A percentile compares a stretch with the other conserved stretches of the same genome.
These are phyloP conservation scores for Drosophila greeni DNA, from an alignment of 2,888 invertebrate genomes.

Conservation along the genomic window DNA sequence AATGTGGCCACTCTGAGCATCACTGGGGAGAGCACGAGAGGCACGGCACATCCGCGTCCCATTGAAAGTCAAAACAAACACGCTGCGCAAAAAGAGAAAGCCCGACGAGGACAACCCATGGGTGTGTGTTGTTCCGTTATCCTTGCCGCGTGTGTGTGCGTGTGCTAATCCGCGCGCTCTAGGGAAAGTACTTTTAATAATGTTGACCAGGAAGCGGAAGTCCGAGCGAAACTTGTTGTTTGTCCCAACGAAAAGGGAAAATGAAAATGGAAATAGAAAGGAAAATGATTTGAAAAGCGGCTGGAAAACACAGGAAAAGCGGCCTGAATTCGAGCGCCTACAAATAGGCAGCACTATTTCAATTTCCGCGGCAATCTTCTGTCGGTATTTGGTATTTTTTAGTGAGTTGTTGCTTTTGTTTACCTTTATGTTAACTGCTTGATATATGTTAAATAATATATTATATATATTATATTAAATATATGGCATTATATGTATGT, in stretches of 20 bases:
- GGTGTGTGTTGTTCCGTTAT: constrained; percentile 11
- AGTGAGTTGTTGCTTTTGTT: not conserved
- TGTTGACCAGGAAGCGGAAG: constrained; percentile 52
- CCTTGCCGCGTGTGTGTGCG: constrained; percentile 1
- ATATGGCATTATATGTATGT: not conserved
- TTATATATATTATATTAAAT: too few species aligned
- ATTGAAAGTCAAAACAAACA: constrained; percentile 65
- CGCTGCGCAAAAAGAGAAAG: constrained; percentile 10
- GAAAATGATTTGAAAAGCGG: not conserved
- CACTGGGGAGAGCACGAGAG: constrained; percentile 5
- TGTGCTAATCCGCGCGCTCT: constrained; percentile 36
- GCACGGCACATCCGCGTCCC: constrained; percentile 31
- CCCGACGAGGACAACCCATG: not conserved
- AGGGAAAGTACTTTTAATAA: constrained; percentile 69
- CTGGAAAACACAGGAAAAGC: not conserved
- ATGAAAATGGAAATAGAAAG: constrained; percentile 18
- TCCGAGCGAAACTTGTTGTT: constrained; percentile 26
- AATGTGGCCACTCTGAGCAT: not conserved
- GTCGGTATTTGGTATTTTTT: constrained; percentile 15
- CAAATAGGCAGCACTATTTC: not conserved
- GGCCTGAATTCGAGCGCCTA: not conserved
- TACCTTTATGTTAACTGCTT: not conserved
- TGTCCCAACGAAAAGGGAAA: constrained; percentile 25
- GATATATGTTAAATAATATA: not conserved
- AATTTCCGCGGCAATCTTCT: not conserved